phyloP scores from a whole-genome alignment of 2,888 invertebrate species.

The Conistra vaccinii region DNA sequence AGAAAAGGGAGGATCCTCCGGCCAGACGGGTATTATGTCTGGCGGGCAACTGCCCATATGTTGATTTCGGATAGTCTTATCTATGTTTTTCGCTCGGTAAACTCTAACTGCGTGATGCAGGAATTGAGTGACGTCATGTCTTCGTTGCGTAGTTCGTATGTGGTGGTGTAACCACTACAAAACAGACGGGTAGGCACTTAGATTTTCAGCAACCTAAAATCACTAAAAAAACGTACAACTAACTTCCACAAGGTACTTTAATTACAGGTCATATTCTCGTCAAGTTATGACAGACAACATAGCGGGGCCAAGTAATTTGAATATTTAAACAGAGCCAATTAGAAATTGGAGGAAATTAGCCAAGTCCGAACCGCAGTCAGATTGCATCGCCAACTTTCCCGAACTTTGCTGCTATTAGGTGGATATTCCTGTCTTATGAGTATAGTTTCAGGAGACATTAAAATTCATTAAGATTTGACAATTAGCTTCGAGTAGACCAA shows the following conservation, averaged over 20 bases:
- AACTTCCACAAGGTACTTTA: background rate
- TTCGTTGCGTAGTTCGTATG: no score
- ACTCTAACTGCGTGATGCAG: no score
- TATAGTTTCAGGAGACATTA: constrained; percentile 1
- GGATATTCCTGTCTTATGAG: constrained; percentile 7
- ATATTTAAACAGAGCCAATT: constrained; percentile 43
- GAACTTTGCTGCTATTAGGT: constrained; percentile 11
- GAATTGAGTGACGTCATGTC: no score
- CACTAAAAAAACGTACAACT: background rate
- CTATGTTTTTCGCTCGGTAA: no score
- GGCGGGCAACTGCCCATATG: no score
- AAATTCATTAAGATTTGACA: background rate
- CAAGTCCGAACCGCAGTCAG: constrained; percentile 39
- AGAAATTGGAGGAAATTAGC: constrained; percentile 46
- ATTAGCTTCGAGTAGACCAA: background rate
- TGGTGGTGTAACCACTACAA: no score
- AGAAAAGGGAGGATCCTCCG: no score
- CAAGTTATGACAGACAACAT: constrained; percentile 31
- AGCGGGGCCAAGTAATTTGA: constrained; percentile 36
- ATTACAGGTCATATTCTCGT: constrained; percentile 25
- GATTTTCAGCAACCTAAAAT: background rate
- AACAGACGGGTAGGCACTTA: no score
- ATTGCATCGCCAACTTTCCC: constrained; percentile 32
- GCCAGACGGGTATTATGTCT: no score
- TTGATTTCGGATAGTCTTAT: no score